Conservation (phyloP, 2,797 vertebrate species). For the Nannoperca australis region DNA sequence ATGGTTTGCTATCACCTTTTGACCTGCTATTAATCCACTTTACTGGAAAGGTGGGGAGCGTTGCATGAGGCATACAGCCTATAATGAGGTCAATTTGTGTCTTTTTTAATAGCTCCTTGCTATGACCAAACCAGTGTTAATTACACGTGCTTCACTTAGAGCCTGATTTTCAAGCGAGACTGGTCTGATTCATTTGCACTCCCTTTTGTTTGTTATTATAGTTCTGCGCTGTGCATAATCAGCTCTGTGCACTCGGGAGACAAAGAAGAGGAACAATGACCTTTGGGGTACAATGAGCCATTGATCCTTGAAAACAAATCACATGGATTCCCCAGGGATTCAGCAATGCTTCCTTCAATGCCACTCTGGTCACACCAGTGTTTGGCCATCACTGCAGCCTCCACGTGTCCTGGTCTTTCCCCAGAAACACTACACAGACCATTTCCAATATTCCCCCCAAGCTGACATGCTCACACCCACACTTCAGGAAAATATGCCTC, state of each 20-base stretch:
- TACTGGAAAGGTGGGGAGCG: conserved; percentile 19
- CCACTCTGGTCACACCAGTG: conserved; percentile 16
- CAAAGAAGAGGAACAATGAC: conserved; percentile 66
- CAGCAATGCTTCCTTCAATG: conserved; percentile 9
- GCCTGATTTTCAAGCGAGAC: conserved; percentile 24
- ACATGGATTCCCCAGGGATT: conserved; percentile 43
- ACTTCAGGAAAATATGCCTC: conserved; percentile 47
- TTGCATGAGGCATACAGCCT: conserved; percentile 16
- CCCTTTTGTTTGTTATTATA: conserved; percentile 51
- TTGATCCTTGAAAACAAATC: conserved; percentile 61
- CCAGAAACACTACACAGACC: conserved; percentile 6
- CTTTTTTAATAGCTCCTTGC: conserved; percentile 17
- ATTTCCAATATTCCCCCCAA: conserved; percentile 14
- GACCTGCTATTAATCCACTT: conserved; percentile 59
- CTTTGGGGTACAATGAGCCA: conserved; percentile 59
- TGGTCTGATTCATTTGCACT: conserved; percentile 24
- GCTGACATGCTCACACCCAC: conserved; percentile 40
- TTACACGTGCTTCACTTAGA: conserved; percentile 25
- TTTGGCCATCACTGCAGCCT: conserved; percentile 22
- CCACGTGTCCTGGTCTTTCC: conserved; percentile 7
- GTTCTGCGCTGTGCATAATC: conserved; percentile 56
- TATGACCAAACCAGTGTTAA: conserved; percentile 47
- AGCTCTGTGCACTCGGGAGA: conserved; percentile 43
- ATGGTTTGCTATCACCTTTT: conserved; percentile 24
- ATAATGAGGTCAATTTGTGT: conserved; percentile 33